phyloP scores from a whole-genome alignment of 2,113 vertebrate species.

The Trochalopteron elliotii region DNA sequence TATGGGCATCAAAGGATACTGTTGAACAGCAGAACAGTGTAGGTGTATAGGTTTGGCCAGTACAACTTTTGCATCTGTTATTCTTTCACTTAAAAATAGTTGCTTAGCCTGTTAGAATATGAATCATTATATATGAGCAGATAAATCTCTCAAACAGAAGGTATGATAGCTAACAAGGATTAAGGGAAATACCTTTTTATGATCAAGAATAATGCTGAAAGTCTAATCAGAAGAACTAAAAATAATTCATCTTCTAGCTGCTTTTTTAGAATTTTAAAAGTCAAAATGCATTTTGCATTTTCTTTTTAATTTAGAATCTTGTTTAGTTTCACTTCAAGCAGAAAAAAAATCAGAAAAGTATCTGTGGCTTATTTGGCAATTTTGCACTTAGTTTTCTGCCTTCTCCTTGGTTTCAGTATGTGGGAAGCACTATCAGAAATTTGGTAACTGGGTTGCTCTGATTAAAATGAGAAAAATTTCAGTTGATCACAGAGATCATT shows the following conservation, averaged over 20 bases:
- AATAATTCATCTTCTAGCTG: background rate
- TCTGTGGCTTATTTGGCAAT: background rate
- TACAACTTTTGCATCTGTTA: background rate
- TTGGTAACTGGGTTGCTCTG: background rate
- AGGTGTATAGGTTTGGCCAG: background rate
- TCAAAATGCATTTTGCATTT: background rate
- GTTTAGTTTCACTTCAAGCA: background rate
- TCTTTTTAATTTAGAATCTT: background rate
- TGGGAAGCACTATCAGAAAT: background rate
- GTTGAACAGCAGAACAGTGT: background rate
- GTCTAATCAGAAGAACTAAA: background rate
- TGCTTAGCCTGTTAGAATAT: background rate
- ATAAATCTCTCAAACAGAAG: background rate
- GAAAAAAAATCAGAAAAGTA: background rate
- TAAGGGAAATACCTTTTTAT: background rate
- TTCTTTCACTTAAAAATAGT: background rate
- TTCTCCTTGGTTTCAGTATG: background rate
- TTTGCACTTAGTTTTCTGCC: background rate
- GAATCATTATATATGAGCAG: background rate
- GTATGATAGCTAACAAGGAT: background rate
- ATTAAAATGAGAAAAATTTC: background rate
- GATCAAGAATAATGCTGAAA: background rate
- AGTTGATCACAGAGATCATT: background rate
- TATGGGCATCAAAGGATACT: background rate
- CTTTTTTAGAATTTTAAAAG: background rate